phyloP scores from a whole-genome alignment of 2,888 invertebrate species.

The Aporophyla lueneburgensis region DNA sequence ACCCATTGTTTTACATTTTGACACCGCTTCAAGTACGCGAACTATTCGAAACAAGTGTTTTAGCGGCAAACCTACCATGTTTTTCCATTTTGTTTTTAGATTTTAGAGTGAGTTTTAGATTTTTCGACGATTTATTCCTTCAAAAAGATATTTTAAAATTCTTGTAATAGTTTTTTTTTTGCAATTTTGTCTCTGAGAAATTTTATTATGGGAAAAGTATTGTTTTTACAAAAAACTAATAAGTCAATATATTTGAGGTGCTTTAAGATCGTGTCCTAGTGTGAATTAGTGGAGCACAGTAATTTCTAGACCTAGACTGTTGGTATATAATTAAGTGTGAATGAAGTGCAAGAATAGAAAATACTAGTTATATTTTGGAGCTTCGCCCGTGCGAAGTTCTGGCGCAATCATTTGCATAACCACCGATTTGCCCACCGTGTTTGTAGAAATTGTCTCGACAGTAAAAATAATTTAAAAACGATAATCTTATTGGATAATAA shows the following conservation, averaged over 20 bases:
- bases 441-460: background rate
- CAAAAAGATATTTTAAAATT: background rate
- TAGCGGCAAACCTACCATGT: background rate
- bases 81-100: background rate
- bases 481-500: background rate
- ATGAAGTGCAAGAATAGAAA: slow-evolving; percentile 7
- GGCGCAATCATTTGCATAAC: slow-evolving; percentile 35
- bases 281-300: background rate
- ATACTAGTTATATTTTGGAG: slow-evolving; percentile 4
- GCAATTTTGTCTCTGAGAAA: too few species aligned
- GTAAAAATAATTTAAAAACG: background rate
- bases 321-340: slow-evolving; percentile 5
- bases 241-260: background rate
- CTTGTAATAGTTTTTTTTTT: too few species aligned
- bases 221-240: background rate
- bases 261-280: background rate
- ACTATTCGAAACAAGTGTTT: slow-evolving; percentile 54
- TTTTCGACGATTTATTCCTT: background rate
- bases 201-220: too few species aligned
- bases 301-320: too few species aligned
- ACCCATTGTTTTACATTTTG: slow-evolving; percentile 73
- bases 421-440: background rate
- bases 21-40: slow-evolving; percentile 49
- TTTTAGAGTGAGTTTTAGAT: background rate
- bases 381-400: slow-evolving; percentile 24